Conservation (phyloP, 30 jellyfish, hydroid and myxozoan genomes). For the Pseudorhiza aurosa region DNA sequence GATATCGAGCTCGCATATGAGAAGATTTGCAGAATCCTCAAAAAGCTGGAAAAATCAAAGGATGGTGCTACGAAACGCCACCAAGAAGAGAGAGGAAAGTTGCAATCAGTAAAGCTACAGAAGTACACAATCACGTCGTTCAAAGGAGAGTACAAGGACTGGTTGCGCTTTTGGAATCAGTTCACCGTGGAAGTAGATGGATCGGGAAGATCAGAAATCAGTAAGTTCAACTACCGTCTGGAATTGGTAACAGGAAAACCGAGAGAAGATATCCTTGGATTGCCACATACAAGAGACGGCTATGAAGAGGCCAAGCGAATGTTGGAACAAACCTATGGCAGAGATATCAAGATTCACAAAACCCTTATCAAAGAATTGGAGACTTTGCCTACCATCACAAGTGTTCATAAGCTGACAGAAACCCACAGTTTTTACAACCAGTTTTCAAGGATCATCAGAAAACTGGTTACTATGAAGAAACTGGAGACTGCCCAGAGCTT, state of each 20-base stretch:
- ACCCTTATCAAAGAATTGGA: slow-evolving; percentile 52
- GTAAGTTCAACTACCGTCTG: slow-evolving; percentile 59
- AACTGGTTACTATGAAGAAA: slow-evolving; percentile 67
- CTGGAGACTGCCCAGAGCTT: slow-evolving; percentile 43
- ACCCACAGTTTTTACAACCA: slow-evolving; percentile 50
- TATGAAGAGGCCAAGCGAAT: slow-evolving; percentile 61
- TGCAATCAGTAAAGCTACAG: slow-evolving; percentile 36
- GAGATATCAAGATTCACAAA: slow-evolving; percentile 50
- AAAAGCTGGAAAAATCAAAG: slow-evolving; percentile 36
- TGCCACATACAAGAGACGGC: slow-evolving; percentile 61
- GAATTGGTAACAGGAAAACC: slow-evolving; percentile 73
- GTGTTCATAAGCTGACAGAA: slow-evolving; percentile 7
- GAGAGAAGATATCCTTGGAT: slow-evolving; percentile 65
- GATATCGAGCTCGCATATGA: slow-evolving; percentile 14
- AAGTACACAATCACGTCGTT: slow-evolving; percentile 57
- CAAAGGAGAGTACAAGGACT: slow-evolving; percentile 68
- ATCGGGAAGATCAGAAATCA: slow-evolving; percentile 58
- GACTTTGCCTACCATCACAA: slow-evolving; percentile 13
- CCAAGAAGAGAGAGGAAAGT: slow-evolving; percentile 21
- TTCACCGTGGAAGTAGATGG: slow-evolving; percentile 71
- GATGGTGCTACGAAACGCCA: slow-evolving; percentile 5
- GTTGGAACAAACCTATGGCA: slow-evolving; percentile 45
- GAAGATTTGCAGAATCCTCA: slow-evolving; percentile 5
- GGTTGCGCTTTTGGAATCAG: slow-evolving; percentile 79
- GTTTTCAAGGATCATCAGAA: slow-evolving; percentile 51